Base-by-base conservation (phyloP, 2,113 vertebrate species). In the Brachionichthys hirsutus region DNA sequence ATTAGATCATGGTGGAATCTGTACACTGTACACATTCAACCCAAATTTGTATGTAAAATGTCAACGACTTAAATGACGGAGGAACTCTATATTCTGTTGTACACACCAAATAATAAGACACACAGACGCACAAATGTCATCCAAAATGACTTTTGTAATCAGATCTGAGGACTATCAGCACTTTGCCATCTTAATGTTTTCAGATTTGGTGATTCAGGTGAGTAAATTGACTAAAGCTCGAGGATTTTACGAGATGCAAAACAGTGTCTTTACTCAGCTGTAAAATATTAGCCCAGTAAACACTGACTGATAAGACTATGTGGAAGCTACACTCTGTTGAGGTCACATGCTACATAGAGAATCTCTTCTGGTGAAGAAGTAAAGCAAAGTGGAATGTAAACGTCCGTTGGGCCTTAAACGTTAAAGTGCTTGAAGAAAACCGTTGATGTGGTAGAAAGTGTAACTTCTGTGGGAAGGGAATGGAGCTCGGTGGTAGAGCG, bases 401-500 rank as follows among this genome's bases (percentile, higher is more conserved):
- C 24, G 4, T 30, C 8, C 24, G 4, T 30, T 30, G 66, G n/a
- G 64, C 49, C 50, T 54, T 50, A 52, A 16, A 58, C 10, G 3
- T 10, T 42, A 30, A 30, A 3, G 3, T 30, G 4, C 4, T 6
- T 30, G 24, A 30, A 30, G 1, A 30, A 6, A 30, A 30, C 24
- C 4, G 24, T 8, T 30, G 8, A 30, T 30, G 24, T 30, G 24
- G 24, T 30, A 8, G 24, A 30, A 30, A 30, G 8, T 30, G 24
- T 30, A 2, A 30, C n/a, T n/a, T n/a, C n/a, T n/a, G n/a, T n/a
- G n/a, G 16, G 2, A 2, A n/a, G 77, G 88, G 87, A 87, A 90
- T 90, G 88, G 89, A 90, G 88, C 88, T 90, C 88, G 89, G 88
- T 90, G 88, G 88, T 88, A 90, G 88, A 90, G 87, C 84, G 85